These are phyloP conservation scores for Leptopterna dolabrata DNA, from an alignment of 2,888 invertebrate species.

Conservation along the genomic window DNA sequence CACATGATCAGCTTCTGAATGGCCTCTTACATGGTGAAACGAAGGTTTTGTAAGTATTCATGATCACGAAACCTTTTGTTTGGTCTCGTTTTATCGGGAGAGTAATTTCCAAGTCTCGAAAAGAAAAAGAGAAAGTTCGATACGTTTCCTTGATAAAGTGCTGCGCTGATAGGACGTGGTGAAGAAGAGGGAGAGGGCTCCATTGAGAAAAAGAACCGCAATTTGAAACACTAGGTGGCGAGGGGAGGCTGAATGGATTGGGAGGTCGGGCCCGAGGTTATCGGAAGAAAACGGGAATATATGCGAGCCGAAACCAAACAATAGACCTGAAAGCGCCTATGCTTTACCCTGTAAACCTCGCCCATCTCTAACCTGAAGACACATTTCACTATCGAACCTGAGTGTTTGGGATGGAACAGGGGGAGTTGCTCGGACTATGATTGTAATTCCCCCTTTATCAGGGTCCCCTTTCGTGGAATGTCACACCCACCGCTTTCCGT, in stretches of 20 bases:
- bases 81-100: background rate
- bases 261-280: background rate
- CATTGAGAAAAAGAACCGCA: constrained; percentile 22
- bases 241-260: background rate
- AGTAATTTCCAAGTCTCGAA: background rate
- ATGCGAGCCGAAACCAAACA: constrained; percentile 5
- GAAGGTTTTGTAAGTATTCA: background rate
- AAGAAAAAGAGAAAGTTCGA: background rate
- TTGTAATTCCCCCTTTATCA: constrained; percentile 16
- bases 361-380: background rate
- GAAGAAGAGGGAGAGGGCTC: background rate
- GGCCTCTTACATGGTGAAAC: background rate
- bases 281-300: background rate
- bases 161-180: background rate
- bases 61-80: background rate
- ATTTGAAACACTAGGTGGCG: background rate
- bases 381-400: background rate
- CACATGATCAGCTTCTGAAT: too few species aligned
- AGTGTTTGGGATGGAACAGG: background rate
- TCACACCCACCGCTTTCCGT: background rate
- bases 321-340: background rate
- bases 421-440: background rate
- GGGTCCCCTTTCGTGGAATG: background rate
- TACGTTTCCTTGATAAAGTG: constrained; percentile 15
- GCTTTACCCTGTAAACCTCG: background rate